Evolutionary conservation across 2,797 vertebrate species (phyloP).

Genomic region (Sebastolobus altivelis): DNA sequence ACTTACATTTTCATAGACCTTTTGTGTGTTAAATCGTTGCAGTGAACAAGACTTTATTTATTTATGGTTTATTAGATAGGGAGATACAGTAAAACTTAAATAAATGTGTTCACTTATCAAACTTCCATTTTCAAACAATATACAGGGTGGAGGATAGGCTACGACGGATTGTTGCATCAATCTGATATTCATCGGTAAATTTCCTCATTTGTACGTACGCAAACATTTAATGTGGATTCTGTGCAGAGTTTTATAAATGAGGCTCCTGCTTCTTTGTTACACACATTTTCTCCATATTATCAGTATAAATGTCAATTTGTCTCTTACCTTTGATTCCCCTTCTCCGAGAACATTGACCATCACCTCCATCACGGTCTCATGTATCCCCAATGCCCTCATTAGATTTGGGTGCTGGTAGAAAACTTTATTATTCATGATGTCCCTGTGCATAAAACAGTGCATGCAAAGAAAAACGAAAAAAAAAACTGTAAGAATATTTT

Average conservation of each 20-base stretch:
- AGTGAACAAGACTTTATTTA: no score
- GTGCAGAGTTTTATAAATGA: not conserved
- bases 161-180: not conserved
- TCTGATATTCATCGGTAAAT: not conserved
- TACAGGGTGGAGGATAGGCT: not conserved
- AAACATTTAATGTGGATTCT: not conserved
- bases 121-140: no score
- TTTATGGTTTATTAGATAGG: no score
- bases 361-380: slow-evolving; percentile 98
- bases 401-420: slow-evolving; percentile 98
- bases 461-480: slow-evolving; percentile 27
- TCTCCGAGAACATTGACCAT: slow-evolving; percentile 97
- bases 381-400: slow-evolving; percentile 96
- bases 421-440: slow-evolving; percentile 99
- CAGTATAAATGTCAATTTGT: not conserved
- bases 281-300: slow-evolving; percentile 4
- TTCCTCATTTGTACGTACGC: not conserved
- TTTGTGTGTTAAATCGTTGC: no score
- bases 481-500: not conserved
- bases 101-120: no score
- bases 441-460: slow-evolving; percentile 76
- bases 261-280: not conserved
- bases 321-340: slow-evolving; percentile 91
- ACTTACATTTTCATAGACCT: not conserved
- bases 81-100: no score